phyloP scores from a whole-genome alignment of 2,113 vertebrate genomes.

The Rana temporaria region DNA sequence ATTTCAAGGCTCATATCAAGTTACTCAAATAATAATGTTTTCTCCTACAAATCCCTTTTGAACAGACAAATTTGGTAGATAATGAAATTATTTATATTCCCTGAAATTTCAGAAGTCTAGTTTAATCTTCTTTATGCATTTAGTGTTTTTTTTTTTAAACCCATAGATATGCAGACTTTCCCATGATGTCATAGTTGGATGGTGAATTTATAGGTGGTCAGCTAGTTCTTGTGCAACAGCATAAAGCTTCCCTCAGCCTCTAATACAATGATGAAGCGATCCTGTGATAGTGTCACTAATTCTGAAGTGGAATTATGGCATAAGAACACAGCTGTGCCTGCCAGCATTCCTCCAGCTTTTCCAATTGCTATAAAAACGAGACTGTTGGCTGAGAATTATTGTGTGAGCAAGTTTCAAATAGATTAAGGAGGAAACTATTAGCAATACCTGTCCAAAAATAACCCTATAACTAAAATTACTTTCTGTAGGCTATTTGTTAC shows the following conservation, averaged over 20 bases:
- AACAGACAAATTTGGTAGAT: neutral
- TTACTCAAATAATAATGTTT: too few species aligned
- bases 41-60: neutral
- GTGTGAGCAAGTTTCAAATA: constrained; percentile 62
- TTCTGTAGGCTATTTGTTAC: constrained; percentile 52
- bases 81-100: neutral
- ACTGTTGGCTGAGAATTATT: constrained; percentile 58
- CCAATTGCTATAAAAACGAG: constrained; percentile 60
- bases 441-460: constrained; percentile 65
- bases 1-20: too few species aligned
- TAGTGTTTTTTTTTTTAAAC: neutral
- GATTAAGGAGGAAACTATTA: constrained; percentile 61
- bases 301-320: constrained; percentile 48
- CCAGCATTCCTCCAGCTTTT: constrained; percentile 62
- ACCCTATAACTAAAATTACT: constrained; percentile 60
- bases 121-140: constrained; percentile 31
- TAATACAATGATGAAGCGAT: constrained; percentile 48
- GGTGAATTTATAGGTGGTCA: constrained; percentile 31
- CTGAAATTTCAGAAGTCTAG: neutral
- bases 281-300: constrained; percentile 42
- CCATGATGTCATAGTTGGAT: constrained; percentile 50
- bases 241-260: constrained; percentile 52
- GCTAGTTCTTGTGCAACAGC: constrained; percentile 53
- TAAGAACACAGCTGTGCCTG: neutral
- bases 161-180: constrained; percentile 32